Evolutionary conservation across 2,888 invertebrate species (phyloP), one percentile per base, ranked within the genome.

Genomic region (Tuta absoluta): DNA sequence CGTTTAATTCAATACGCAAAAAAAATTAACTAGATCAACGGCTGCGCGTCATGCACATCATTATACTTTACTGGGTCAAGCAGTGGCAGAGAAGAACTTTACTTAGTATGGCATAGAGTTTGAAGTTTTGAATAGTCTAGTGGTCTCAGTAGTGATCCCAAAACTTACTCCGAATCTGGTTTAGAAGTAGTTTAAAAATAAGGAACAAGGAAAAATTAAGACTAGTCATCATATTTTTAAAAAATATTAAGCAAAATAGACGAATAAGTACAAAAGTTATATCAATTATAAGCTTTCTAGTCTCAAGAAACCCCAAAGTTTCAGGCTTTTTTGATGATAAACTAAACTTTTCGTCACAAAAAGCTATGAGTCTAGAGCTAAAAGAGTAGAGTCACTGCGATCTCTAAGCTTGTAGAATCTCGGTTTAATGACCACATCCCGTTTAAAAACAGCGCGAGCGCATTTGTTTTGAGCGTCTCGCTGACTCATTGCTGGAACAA

Each of bases 361-460:
- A 7, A 10, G 33, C 2, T 28, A 28, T 33, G 33, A 33, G 8
- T 33, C 33, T 33, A 33, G 33, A 33, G 8, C 33, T 33, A 33
- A 33, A 33, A 33, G 8, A 8, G 8, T 33, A 5, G 10, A 33
- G 33, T 33, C 33, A 8, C 10, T 5, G 4, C 8, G 4, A 33
- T 33, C 28, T 28, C 33, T 10, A 33, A 33, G 33, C 33, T 77
- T 78, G 79, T 76, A 83, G 84, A 90, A 90, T 90, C 89, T 85
- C 89, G 73, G 88, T 83, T 85, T 87, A 89, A 89, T 87, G 88
- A 84, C 85, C 86, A 86, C 88, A 89, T 91, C 91, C 88, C 89
- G 90, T 85, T 83, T 78, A 78, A 84, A 81, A 80, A 78, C 81
- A 75, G 76, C 77, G 87, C 84, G 81, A 84, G 85, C 80, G 82